Conservation (phyloP, 2,113 vertebrate genomes). For the Leptosomus discolor region DNA sequence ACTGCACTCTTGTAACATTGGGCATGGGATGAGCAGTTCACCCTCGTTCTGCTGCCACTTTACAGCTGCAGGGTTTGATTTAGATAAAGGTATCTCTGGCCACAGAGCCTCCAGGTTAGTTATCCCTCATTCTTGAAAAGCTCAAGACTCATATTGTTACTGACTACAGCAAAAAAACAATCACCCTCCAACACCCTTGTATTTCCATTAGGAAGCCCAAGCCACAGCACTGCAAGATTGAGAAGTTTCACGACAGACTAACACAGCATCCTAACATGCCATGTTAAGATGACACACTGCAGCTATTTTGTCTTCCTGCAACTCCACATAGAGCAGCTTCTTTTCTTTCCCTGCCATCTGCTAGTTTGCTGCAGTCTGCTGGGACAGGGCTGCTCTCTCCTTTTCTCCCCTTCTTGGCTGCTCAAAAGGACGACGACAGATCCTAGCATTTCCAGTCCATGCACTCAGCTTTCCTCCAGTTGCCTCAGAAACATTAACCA, state of each 20-base stretch:
- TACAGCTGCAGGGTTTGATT: not conserved
- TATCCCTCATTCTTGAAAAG: not conserved
- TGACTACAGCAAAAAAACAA: fast-evolving
- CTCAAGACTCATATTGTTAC: not conserved
- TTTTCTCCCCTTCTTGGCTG: not conserved
- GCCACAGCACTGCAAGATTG: not conserved
- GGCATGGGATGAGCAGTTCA: not conserved
- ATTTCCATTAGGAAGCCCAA: not conserved
- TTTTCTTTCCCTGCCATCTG: not conserved
- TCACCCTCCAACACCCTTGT: not conserved
- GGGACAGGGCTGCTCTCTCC: conserved; percentile 13
- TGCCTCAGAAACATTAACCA: not conserved
- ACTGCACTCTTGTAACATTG: not conserved
- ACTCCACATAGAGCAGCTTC: not conserved
- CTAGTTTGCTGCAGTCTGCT: conserved; percentile 37
- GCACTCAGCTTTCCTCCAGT: not conserved
- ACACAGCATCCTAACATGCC: not conserved
- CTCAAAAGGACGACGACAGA: not conserved
- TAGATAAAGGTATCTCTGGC: not conserved
- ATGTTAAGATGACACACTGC: not conserved
- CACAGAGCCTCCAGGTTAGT: not conserved
- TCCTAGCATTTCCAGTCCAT: not conserved
- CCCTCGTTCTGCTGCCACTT: not conserved
- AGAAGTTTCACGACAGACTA: not conserved
- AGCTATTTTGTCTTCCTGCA: conserved; percentile 17